Evolutionary conservation across 2,888 invertebrate genomes (phyloP).

Genomic region (Rhamnusium bicolor): DNA sequence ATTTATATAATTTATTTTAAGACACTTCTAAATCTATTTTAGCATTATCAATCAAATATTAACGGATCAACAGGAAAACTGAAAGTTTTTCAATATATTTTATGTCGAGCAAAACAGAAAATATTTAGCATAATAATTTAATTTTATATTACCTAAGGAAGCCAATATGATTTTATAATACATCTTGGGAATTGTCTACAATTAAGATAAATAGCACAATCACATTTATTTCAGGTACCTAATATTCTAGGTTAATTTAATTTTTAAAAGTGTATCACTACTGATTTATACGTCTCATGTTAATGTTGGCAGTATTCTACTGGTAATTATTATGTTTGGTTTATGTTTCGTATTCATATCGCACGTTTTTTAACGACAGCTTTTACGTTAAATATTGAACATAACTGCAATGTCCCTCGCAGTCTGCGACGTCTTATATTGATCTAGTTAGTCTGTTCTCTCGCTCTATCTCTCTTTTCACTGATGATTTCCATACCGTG

Average conservation of each 20-base stretch:
- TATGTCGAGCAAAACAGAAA: background rate
- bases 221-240: constrained; percentile 26
- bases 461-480: background rate
- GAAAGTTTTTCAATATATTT: background rate
- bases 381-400: constrained; percentile 13
- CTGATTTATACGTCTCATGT: constrained; percentile 6
- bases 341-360: constrained; percentile 18
- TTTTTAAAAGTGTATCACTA: constrained; percentile 3
- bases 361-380: constrained; percentile 6
- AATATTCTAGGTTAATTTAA: constrained; percentile 6
- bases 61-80: background rate
- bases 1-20: constrained; percentile 16
- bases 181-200: constrained; percentile 45
- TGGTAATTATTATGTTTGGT: background rate
- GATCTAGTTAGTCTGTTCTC: background rate
- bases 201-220: constrained; percentile 24
- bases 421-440: constrained; percentile 28
- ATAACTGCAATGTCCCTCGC: background rate
- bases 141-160: constrained; percentile 54
- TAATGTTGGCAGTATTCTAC: background rate
- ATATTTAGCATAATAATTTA: constrained; percentile 31
- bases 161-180: constrained; percentile 53
- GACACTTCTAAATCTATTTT: constrained; percentile 20
- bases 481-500: background rate
- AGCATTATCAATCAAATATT: constrained; percentile 2